A percentile compares a stretch with the other conserved stretches of the same genome.
These are phyloP conservation scores for Paracanthobrama guichenoti DNA, from an alignment of 2,113 vertebrate species.

Conservation along the genomic window DNA sequence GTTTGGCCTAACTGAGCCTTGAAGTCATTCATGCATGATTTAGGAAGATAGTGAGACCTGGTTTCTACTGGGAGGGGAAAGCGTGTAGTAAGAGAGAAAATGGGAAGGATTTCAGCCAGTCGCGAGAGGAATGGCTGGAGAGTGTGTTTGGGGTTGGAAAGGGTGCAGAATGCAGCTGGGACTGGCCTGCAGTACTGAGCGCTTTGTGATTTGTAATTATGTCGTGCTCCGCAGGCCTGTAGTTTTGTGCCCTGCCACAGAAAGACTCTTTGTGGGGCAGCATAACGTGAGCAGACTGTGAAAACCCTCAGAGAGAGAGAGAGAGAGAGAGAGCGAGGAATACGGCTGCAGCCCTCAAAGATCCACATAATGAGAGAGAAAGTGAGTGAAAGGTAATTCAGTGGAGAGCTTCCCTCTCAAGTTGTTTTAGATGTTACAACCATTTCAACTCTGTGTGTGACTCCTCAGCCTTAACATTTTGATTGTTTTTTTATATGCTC, in stretches of 20 bases:
- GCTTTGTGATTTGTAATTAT: conserved; percentile 54
- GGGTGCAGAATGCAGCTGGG: conserved; percentile 34
- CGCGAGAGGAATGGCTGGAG: neutral
- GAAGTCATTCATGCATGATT: neutral
- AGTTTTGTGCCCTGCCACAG: conserved; percentile 30
- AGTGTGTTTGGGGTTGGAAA: conserved; percentile 19
- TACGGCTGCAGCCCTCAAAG: neutral
- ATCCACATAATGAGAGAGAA: conserved; percentile 30
- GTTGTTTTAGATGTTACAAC: neutral
- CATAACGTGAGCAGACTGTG: conserved; percentile 49
- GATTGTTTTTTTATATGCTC: neutral
- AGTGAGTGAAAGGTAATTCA: conserved; percentile 30
- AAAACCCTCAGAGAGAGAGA: conserved; percentile 19
- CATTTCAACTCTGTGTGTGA: neutral
- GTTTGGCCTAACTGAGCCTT: neutral
- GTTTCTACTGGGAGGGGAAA: neutral
- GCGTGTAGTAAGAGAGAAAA: neutral
- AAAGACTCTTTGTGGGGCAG: conserved; percentile 43
- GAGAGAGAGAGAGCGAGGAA: conserved; percentile 3
- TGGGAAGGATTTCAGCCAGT: neutral
- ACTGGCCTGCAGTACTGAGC: conserved; percentile 20
- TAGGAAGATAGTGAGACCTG: neutral
- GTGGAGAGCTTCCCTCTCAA: neutral
- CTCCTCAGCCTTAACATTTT: neutral
- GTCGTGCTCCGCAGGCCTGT: conserved; percentile 38